A percentile compares a stretch with the other conserved stretches of the same genome.
Conservation (phyloP, 2,888 invertebrate genomes). For the Linnaemya vulpina region DNA sequence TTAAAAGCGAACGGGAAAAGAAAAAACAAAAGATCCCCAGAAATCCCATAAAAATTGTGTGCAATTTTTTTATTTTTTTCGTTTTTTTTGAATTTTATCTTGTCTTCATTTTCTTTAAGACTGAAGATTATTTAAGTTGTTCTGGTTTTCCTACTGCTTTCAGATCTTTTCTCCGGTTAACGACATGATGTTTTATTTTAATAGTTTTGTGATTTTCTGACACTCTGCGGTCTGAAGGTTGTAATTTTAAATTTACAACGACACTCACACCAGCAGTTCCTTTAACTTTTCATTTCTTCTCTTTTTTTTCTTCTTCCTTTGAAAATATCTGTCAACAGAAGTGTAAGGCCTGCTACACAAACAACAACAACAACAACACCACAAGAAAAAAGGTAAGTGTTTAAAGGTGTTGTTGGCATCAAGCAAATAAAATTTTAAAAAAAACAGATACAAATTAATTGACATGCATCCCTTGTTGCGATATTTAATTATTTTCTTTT, state of each 20-base stretch:
- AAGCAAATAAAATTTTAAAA: too few relatives aligned
- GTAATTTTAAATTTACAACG: constrained; percentile 33
- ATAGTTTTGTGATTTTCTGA: constrained; percentile 73
- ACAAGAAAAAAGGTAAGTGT: constrained; percentile 30
- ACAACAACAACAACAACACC: neutral
- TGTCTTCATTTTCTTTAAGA: neutral
- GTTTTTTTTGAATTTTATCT: neutral
- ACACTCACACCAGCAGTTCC: neutral
- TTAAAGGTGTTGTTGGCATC: neutral
- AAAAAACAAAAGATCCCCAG: constrained; percentile 14
- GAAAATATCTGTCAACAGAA: neutral
- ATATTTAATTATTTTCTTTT: constrained; percentile 1
- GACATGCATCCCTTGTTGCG: constrained; percentile 13
- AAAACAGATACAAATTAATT: constrained; percentile 41
- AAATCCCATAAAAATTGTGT: constrained; percentile 48
- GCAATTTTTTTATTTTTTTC: neutral
- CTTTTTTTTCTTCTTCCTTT: too few relatives aligned
- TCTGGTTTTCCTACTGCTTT: neutral
- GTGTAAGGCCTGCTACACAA: neutral
- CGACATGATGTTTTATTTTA: constrained; percentile 45
- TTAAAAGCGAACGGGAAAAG: neutral
- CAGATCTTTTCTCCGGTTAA: neutral
- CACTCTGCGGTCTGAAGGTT: constrained; percentile 66
- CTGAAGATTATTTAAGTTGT: constrained; percentile 3
- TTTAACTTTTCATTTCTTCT: too few relatives aligned